Percentiles rank a stretch among this genome's conserved stretches.
Evolutionary conservation across 64 coral and sea anemone species (phyloP).

Genomic region (Stylophora pistillata): DNA sequence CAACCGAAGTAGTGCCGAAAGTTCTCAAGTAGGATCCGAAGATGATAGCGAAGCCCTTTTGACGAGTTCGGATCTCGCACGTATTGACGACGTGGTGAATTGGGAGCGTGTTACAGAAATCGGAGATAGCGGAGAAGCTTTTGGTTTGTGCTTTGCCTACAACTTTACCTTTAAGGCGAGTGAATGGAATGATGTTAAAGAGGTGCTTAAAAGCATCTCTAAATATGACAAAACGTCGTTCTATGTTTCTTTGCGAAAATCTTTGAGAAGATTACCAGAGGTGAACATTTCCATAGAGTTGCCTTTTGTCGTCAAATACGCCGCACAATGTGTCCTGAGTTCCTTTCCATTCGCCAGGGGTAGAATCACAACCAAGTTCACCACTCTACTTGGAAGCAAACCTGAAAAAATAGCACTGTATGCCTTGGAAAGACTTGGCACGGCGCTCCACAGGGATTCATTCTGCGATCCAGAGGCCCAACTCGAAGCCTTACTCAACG

Average conservation of each 20-base stretch:
- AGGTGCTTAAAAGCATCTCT: constrained; percentile 19
- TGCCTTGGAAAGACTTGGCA: constrained; percentile 58
- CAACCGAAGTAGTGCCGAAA: constrained; percentile 10
- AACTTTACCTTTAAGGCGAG: constrained; percentile 51
- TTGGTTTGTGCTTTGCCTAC: constrained; percentile 67
- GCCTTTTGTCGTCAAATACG: constrained; percentile 63
- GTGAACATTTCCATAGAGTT: constrained; percentile 37
- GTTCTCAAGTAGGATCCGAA: constrained; percentile 26
- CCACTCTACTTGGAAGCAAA: constrained; percentile 41
- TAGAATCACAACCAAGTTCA: constrained; percentile 50
- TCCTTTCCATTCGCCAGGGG: constrained; percentile 63
- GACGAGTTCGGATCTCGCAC: constrained; percentile 41
- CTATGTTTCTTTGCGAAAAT: constrained; percentile 34
- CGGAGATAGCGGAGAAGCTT: constrained; percentile 39
- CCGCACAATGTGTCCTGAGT: constrained; percentile 64
- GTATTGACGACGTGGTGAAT: constrained; percentile 38
- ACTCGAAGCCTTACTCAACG: constrained; percentile 60
- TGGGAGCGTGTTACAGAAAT: constrained; percentile 72
- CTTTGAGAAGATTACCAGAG: not conserved
- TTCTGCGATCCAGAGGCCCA: constrained; percentile 76
- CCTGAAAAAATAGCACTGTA: constrained; percentile 50
- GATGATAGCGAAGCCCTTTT: constrained; percentile 35
- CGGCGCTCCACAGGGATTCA: constrained; percentile 54
- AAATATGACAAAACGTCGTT: constrained; percentile 68
- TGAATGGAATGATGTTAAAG: constrained; percentile 17